Conservation (phyloP, 2,888 invertebrate species). For the Steinernema hermaphroditum region DNA sequence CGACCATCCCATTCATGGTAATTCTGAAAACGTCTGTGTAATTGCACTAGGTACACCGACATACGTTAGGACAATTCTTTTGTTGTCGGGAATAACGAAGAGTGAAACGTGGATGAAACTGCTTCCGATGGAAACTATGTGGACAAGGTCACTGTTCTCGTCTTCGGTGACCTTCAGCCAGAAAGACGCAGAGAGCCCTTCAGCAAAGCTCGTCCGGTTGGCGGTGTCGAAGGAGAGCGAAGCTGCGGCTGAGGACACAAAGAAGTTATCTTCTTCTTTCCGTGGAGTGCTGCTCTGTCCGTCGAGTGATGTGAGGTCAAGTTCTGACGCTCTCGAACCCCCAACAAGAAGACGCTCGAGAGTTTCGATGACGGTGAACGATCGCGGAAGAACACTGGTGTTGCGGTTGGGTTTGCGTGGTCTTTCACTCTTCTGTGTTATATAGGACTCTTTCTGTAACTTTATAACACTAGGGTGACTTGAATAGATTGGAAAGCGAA, state of each 20-base stretch:
- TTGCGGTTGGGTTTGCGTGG: no score
- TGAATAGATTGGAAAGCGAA: not conserved
- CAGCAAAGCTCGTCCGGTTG: not conserved
- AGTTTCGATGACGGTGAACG: not conserved
- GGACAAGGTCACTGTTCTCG: not conserved
- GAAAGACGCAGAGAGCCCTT: not conserved
- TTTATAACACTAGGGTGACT: no score
- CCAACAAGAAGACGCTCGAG: not conserved
- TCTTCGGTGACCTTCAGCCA: not conserved
- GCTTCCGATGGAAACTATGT: conserved; percentile 1
- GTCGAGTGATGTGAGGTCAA: not conserved
- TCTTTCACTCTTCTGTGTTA: no score
- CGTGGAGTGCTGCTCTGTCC: no score
- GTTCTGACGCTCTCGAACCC: not conserved
- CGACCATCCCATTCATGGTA: not conserved
- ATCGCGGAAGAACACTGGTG: not conserved
- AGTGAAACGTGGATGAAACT: not conserved
- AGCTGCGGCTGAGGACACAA: not conserved
- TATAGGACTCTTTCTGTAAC: no score
- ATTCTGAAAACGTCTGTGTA: not conserved
- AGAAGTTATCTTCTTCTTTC: not conserved
- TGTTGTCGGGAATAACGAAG: not conserved
- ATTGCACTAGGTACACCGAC: no score
- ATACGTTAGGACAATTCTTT: not conserved
- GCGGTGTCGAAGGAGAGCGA: conserved; percentile 7